Conservation (phyloP, 2,888 invertebrate species). For the Patella ulyssiponensis region DNA sequence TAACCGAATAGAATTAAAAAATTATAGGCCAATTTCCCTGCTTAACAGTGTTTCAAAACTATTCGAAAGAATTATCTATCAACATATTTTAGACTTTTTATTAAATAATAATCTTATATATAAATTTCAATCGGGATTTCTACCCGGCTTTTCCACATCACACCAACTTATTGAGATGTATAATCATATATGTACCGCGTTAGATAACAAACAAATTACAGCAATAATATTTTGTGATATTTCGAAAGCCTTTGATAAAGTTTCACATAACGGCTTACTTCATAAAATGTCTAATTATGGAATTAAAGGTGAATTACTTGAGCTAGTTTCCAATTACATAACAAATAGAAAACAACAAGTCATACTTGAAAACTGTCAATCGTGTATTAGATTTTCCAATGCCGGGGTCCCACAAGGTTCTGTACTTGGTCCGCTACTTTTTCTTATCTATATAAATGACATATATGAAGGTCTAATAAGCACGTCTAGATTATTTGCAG, state of each 20-base stretch:
- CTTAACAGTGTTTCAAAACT: constrained; percentile 36
- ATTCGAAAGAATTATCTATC: constrained; percentile 39
- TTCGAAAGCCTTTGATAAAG: constrained; percentile 21
- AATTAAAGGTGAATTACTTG: constrained; percentile 9
- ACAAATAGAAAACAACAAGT: background rate
- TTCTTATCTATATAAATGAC: constrained; percentile 8
- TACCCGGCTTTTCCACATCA: constrained; percentile 37
- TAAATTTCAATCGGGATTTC: constrained; percentile 41
- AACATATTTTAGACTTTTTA: constrained; percentile 32
- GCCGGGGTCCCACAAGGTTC: background rate
- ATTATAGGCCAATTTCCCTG: constrained; percentile 43
- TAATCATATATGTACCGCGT: constrained; percentile 28
- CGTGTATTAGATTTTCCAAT: background rate
- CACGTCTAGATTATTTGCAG: background rate
- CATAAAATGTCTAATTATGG: constrained; percentile 21
- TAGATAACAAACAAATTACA: constrained; percentile 32
- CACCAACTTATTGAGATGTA: constrained; percentile 39
- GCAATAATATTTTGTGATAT: constrained; percentile 43
- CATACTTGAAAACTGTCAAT: background rate
- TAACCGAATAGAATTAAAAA: constrained; percentile 26
- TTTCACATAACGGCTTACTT: constrained; percentile 11
- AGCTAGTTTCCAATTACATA: background rate
- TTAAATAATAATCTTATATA: constrained; percentile 36
- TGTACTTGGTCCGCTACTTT: background rate
- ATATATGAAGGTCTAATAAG: background rate